phyloP scores from a whole-genome alignment of 2,113 vertebrate genomes.

The Formicarius rufipectus region DNA sequence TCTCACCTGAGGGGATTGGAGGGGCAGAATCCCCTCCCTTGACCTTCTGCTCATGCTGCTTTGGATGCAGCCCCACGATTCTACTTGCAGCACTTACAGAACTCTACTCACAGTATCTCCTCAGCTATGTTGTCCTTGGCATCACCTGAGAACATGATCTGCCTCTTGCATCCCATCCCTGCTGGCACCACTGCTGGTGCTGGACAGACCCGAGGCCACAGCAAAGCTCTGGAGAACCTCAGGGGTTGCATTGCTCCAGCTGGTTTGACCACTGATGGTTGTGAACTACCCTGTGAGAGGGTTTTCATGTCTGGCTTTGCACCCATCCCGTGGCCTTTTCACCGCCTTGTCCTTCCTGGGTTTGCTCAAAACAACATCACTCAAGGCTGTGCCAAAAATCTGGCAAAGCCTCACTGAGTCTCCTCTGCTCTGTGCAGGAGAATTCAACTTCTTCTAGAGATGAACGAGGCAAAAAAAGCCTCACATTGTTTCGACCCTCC shows the following conservation, averaged over 20 bases:
- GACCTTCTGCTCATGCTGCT: not conserved
- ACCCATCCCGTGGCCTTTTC: not conserved
- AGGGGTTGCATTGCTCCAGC: not conserved
- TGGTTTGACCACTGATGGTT: not conserved
- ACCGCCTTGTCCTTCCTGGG: not conserved
- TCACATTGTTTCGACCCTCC: not conserved
- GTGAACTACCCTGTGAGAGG: not conserved
- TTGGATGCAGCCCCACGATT: not conserved
- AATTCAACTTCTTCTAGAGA: not conserved
- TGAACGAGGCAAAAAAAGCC: not conserved
- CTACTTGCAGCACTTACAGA: not conserved
- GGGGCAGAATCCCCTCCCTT: not conserved
- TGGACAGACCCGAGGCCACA: not conserved
- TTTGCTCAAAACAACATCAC: not conserved
- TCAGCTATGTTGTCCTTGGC: not conserved
- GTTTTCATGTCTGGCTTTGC: not conserved
- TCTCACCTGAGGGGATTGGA: not conserved
- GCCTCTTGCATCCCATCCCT: not conserved
- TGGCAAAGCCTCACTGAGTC: not conserved
- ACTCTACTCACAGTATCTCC: not conserved
- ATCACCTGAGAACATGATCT: not conserved
- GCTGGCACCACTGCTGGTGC: not conserved
- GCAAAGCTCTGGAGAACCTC: not conserved
- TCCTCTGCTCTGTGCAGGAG: not conserved
- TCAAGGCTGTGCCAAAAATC: not conserved